A percentile compares a stretch with the other conserved stretches of the same genome.
phyloP scores from a whole-genome alignment of 2,888 invertebrate genomes.

The Brachypterus glaber region DNA sequence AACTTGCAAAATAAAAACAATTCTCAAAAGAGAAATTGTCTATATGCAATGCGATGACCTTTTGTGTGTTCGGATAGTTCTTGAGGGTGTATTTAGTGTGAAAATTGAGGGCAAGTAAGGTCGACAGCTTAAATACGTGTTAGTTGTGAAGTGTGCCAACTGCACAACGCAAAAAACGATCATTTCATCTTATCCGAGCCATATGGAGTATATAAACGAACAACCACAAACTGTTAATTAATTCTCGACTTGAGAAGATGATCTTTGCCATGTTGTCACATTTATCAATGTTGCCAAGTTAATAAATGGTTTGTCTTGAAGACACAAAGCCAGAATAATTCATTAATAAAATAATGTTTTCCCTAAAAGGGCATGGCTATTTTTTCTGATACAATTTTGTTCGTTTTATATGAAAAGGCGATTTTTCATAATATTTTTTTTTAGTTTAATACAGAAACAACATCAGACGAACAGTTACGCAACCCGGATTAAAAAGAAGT shows the following conservation, averaged over 20 bases:
- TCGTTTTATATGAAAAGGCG: too few relatives aligned
- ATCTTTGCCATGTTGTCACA: too few relatives aligned
- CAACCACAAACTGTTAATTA: conserved; percentile 29
- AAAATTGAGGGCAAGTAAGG: conserved; percentile 26
- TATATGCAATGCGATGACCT: conserved; percentile 27
- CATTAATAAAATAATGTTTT: too few relatives aligned
- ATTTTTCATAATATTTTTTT: too few relatives aligned
- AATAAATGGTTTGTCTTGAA: too few relatives aligned
- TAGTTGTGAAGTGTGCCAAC: conserved; percentile 32
- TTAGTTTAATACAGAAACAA: too few relatives aligned
- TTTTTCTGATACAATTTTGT: too few relatives aligned
- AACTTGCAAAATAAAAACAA: conserved; percentile 17
- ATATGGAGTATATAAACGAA: conserved; percentile 25
- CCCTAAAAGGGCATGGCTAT: too few relatives aligned
- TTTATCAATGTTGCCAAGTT: too few relatives aligned
- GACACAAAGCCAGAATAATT: too few relatives aligned
- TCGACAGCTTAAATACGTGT: conserved; percentile 33
- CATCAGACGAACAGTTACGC: too few relatives aligned
- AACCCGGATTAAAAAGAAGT: too few relatives aligned
- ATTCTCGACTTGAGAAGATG: conserved; percentile 19
- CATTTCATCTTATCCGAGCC: conserved; percentile 20
- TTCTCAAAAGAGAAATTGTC: conserved; percentile 28
- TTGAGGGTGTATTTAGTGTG: conserved; percentile 31
- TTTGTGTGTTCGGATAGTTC: conserved; percentile 9
- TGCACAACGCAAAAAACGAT: conserved; percentile 26